Percentiles rank a stretch among this genome's conserved stretches.
phyloP scores from a whole-genome alignment of 1,140 invertebrate species.

The Philotrypesis tridentata region DNA sequence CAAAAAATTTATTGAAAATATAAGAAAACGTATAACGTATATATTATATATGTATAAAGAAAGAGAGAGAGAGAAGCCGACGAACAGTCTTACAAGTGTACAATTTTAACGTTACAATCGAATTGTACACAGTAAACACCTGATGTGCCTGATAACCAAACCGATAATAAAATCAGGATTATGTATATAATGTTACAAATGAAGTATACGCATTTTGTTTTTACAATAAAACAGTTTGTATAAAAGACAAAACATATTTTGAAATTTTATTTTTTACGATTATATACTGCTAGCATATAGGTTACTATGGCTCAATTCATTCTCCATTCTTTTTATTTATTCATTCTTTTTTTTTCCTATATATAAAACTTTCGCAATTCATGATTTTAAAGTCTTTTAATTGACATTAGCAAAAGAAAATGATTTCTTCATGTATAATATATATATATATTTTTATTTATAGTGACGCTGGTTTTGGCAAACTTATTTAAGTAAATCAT shows the following conservation, averaged over 20 bases:
- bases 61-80: too few relatives aligned
- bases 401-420: conserved; percentile 5
- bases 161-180: background rate
- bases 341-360: background rate
- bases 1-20: too few relatives aligned
- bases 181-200: background rate
- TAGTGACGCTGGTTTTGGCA: background rate
- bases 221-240: conserved; percentile 1
- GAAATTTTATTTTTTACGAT: too few relatives aligned
- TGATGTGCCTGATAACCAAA: background rate
- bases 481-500: background rate
- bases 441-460: background rate
- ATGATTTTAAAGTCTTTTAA: background rate
- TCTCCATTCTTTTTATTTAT: background rate
- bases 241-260: background rate
- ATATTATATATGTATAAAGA: background rate
- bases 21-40: background rate
- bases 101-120: background rate
- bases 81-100: background rate
- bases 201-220: background rate
- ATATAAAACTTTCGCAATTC: background rate
- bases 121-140: background rate
- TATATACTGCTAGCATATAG: too few relatives aligned
- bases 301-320: too few relatives aligned
- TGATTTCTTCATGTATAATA: background rate